Evolutionary conservation across 2,113 vertebrate genomes (phyloP).

Genomic region (Lucifuga dentata): DNA sequence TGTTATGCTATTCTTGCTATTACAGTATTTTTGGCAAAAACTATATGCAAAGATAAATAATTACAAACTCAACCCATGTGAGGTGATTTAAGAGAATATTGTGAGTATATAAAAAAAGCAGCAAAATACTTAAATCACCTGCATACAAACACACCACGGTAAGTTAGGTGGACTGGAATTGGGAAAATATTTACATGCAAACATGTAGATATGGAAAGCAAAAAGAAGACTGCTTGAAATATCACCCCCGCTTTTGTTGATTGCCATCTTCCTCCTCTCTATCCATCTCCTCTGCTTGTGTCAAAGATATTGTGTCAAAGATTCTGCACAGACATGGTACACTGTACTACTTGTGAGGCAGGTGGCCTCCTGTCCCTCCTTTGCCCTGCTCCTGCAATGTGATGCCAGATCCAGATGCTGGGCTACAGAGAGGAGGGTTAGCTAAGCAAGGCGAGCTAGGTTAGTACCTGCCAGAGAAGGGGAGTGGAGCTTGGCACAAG

Average conservation of each 20-base stretch:
- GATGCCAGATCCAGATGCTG: slow-evolving; percentile 57
- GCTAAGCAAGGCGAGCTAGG: slow-evolving; percentile 79
- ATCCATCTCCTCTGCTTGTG: slow-evolving; percentile 5
- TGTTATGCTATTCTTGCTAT: neutral
- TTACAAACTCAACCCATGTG: no score
- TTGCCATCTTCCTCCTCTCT: slow-evolving; percentile 15
- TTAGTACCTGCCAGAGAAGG: slow-evolving; percentile 86
- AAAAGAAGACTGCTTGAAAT: slow-evolving; percentile 16
- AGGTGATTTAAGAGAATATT: no score
- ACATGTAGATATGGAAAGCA: slow-evolving; percentile 30
- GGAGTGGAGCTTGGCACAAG: slow-evolving; percentile 83
- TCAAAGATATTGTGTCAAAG: slow-evolving; percentile 8
- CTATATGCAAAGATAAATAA: no score
- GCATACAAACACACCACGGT: slow-evolving; percentile 12
- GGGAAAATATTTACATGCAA: slow-evolving; percentile 62
- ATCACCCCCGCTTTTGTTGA: slow-evolving; percentile 26
- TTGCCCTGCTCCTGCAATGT: slow-evolving; percentile 32
- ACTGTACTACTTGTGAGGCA: slow-evolving; percentile 18
- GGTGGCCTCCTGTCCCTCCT: slow-evolving; percentile 27
- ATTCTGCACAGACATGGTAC: slow-evolving; percentile 28
- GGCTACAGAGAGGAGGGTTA: slow-evolving; percentile 68
- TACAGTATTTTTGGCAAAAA: no score
- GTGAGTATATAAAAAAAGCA: slow-evolving; percentile 9
- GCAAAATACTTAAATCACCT: slow-evolving; percentile 10
- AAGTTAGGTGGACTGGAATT: slow-evolving; percentile 7